phyloP scores from a whole-genome alignment of 2,113 vertebrate species.

The Sclerurus mexicanus region DNA sequence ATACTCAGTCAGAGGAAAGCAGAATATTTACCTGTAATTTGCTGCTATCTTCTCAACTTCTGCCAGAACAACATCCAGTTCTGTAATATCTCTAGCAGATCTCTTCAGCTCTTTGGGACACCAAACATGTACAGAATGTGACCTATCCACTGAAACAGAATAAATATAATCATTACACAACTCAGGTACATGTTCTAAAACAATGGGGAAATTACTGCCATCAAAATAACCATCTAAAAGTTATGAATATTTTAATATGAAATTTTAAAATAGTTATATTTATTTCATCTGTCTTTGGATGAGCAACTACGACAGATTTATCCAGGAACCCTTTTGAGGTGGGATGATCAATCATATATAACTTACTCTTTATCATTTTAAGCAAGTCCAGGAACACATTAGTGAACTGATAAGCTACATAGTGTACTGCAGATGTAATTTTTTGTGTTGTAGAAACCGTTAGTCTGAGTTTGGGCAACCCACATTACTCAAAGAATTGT shows the following conservation, averaged over 20 bases:
- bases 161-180: neutral
- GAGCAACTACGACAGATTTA: neutral
- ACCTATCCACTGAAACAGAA: constrained; percentile 30
- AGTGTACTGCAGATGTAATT: neutral
- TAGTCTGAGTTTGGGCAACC: neutral
- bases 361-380: neutral
- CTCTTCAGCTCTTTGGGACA: constrained; percentile 60
- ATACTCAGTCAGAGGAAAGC: neutral
- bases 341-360: neutral
- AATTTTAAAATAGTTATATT: neutral
- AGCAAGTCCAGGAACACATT: neutral
- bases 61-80: constrained; percentile 76
- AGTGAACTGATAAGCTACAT: neutral
- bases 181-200: neutral
- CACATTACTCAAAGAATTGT: neutral
- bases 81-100: constrained; percentile 59
- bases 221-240: neutral
- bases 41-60: constrained; percentile 68
- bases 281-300: neutral
- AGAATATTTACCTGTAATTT: constrained; percentile 73
- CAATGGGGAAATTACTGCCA: neutral
- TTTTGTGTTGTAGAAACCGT: neutral
- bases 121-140: constrained; percentile 19
- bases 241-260: neutral
- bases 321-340: neutral